Percentiles rank a stretch among this genome's conserved stretches.
These are phyloP conservation scores for Corydoras sp. DNA, from an alignment of 2,113 vertebrate genomes.

Conservation along the genomic window DNA sequence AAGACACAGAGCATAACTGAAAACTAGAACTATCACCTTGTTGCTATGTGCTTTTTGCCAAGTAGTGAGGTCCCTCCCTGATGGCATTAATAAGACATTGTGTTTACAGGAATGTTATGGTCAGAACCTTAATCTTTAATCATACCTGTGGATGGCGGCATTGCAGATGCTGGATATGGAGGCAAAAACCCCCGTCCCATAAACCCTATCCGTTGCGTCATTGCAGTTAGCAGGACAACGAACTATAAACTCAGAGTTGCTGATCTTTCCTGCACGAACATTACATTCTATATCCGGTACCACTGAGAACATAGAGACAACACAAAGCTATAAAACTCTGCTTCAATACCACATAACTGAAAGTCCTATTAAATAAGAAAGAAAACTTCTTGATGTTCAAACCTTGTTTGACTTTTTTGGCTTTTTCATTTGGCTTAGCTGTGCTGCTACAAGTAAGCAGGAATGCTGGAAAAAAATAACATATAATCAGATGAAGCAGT, in stretches of 20 bases:
- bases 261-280: constrained; percentile 86
- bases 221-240: constrained; percentile 86
- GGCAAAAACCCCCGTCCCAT: constrained; percentile 85
- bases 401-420: constrained; percentile 85
- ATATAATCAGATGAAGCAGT: neutral
- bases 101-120: neutral
- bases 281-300: constrained; percentile 86
- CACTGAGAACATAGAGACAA: constrained; percentile 61
- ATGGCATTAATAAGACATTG: too few relatives aligned
- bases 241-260: constrained; percentile 85
- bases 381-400: too few relatives aligned
- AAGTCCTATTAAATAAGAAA: neutral
- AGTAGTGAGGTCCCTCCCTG: too few relatives aligned
- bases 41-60: too few relatives aligned
- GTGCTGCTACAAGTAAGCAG: constrained; percentile 66
- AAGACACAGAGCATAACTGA: too few relatives aligned
- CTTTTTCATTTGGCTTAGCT: constrained; percentile 76
- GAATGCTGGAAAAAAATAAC: constrained; percentile 61
- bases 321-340: neutral
- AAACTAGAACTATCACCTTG: too few relatives aligned
- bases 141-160: constrained; percentile 91
- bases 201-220: constrained; percentile 82
- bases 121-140: neutral
- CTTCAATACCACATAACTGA: neutral
- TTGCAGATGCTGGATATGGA: constrained; percentile 95